Conservation (phyloP, 2,113 vertebrate species). For the Hypomesus transpacificus region DNA sequence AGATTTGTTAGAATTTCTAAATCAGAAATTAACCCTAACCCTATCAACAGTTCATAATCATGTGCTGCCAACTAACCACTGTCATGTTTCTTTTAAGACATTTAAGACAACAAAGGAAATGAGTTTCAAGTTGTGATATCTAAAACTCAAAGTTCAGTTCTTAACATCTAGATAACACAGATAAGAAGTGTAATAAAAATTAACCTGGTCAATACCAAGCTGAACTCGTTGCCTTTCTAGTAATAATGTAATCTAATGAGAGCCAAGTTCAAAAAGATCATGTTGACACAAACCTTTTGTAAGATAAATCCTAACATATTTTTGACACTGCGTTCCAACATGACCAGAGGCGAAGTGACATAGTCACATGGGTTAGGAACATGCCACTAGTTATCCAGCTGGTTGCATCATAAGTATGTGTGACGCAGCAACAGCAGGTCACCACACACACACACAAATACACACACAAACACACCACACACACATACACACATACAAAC, state of each 20-base stretch:
- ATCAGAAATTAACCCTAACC: too few species aligned
- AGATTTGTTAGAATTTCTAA: too few species aligned
- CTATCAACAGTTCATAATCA: too few species aligned
- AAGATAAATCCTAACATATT: too few species aligned
- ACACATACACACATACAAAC: constrained; percentile 3
- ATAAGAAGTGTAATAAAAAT: constrained; percentile 20
- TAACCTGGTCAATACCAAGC: not conserved
- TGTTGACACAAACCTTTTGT: too few species aligned
- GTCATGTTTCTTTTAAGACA: too few species aligned
- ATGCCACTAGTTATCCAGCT: constrained; percentile 13
- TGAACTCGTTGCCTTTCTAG: not conserved
- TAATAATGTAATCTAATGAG: not conserved
- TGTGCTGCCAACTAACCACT: too few species aligned
- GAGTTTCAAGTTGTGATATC: not conserved
- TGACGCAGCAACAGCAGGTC: constrained; percentile 44
- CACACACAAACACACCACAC: constrained; percentile 4
- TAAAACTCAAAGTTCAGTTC: constrained; percentile 36
- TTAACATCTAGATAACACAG: not conserved
- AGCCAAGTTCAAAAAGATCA: constrained; percentile 9
- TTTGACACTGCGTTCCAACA: not conserved
- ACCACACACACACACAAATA: constrained; percentile 6
- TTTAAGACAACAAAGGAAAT: not conserved
- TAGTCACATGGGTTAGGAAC: constrained; percentile 37
- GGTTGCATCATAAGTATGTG: constrained; percentile 60
- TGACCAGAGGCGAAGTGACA: constrained; percentile 10